Percentiles rank a stretch among this genome's conserved stretches.
Conservation (phyloP, 2,888 invertebrate genomes). For the Linhomoeus sp. region DNA sequence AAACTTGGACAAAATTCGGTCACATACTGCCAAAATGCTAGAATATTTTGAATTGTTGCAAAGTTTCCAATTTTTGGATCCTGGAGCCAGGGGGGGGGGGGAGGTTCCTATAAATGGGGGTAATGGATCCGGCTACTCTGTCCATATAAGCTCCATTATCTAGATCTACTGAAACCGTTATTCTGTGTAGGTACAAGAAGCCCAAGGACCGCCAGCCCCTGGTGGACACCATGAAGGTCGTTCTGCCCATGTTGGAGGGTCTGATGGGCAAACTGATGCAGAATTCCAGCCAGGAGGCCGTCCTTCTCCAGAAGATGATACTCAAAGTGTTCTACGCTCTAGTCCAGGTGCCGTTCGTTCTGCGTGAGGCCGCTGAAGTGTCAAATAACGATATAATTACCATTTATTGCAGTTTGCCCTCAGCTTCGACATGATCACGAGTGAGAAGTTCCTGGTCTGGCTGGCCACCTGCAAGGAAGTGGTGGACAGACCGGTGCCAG, state of each 20-base stretch:
- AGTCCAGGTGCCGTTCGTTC: too few relatives aligned
- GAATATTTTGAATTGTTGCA: too few relatives aligned
- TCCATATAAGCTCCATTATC: too few relatives aligned
- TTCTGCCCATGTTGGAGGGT: slow-evolving; percentile 75
- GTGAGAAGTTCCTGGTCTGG: slow-evolving; percentile 81
- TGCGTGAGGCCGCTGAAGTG: too few relatives aligned
- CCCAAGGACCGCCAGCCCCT: slow-evolving; percentile 68
- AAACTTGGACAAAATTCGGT: too few relatives aligned
- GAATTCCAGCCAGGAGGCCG: slow-evolving; percentile 55
- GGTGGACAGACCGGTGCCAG: slow-evolving; percentile 63
- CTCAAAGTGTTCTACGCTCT: slow-evolving; percentile 76
- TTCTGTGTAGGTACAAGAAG: slow-evolving; percentile 76
- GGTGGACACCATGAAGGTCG: slow-evolving; percentile 77
- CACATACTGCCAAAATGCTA: too few relatives aligned
- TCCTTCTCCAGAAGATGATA: slow-evolving; percentile 79
- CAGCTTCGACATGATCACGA: slow-evolving; percentile 46
- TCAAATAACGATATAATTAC: too few relatives aligned
- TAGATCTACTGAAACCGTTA: too few relatives aligned
- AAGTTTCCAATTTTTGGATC: too few relatives aligned
- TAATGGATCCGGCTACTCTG: too few relatives aligned
- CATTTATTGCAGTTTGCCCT: slow-evolving; percentile 30
- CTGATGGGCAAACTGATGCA: slow-evolving; percentile 32
- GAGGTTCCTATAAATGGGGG: too few relatives aligned
- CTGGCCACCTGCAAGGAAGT: slow-evolving; percentile 70
- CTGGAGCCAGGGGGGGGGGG: too few relatives aligned